These are phyloP conservation scores for Agrotis clavis DNA, from an alignment of 2,888 invertebrate species.

Conservation along the genomic window DNA sequence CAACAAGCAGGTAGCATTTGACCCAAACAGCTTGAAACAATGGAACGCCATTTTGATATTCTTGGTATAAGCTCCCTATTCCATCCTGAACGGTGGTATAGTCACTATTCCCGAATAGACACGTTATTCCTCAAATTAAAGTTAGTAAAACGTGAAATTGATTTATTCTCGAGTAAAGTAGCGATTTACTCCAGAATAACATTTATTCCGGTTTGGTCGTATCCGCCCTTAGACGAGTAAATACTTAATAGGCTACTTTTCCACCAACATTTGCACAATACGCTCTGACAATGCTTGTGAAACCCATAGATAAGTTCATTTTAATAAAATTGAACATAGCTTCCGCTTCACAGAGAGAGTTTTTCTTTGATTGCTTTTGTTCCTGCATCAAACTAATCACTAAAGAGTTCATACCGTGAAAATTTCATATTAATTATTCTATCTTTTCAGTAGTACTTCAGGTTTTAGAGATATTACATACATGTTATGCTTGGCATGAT, in stretches of 20 bases:
- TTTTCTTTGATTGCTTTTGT: background rate
- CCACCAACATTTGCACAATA: background rate
- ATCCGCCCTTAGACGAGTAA: constrained; percentile 11
- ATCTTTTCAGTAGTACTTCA: background rate
- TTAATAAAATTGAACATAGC: background rate
- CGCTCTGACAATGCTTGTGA: background rate
- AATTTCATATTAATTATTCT: background rate
- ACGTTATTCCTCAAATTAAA: no score
- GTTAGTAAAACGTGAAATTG: no score
- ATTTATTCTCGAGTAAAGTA: no score
- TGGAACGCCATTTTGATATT: no score
- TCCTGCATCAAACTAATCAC: no score
- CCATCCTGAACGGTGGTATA: no score
- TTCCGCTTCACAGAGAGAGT: background rate
- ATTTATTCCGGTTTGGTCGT: no score
- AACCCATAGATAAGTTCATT: background rate
- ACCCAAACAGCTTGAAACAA: no score
- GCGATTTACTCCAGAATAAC: no score
- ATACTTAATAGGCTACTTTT: background rate
- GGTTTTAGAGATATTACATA: background rate
- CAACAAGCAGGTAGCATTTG: no score
- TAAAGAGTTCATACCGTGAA: background rate
- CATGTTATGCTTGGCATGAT: background rate
- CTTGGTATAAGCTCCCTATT: no score
- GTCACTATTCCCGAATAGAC: no score